Conservation (phyloP, 1,140 invertebrate species). For the Scaptomyza graminum region DNA sequence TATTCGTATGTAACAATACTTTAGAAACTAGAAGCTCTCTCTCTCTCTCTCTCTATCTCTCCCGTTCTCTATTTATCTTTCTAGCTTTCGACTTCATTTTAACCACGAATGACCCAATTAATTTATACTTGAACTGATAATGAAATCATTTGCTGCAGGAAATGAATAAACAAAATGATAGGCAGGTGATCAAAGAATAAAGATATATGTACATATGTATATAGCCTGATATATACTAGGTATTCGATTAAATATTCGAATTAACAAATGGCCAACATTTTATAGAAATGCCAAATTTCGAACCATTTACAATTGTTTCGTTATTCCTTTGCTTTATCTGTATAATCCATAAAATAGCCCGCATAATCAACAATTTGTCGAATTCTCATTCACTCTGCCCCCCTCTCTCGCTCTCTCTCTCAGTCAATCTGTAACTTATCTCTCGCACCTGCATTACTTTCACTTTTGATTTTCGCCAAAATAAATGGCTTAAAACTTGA, state of each 20-base stretch:
- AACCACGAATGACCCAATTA: conserved; percentile 26
- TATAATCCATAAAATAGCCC: conserved; percentile 2
- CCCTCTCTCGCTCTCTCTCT: too few relatives aligned
- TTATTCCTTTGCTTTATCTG: background rate
- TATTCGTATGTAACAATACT: too few relatives aligned
- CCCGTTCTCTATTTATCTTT: too few relatives aligned
- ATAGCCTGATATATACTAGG: too few relatives aligned
- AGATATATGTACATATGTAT: too few relatives aligned
- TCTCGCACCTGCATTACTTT: conserved; percentile 21
- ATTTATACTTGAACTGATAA: conserved; percentile 12
- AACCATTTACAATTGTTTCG: too few relatives aligned
- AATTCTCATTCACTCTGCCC: too few relatives aligned
- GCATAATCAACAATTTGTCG: conserved; percentile 7
- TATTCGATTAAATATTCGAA: too few relatives aligned
- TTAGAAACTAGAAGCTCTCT: background rate
- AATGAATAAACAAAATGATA: background rate
- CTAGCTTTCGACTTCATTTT: conserved; percentile 1
- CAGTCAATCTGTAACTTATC: too few relatives aligned
- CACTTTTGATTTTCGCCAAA: conserved; percentile 43
- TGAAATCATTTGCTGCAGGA: conserved; percentile 20
- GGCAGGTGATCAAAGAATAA: background rate
- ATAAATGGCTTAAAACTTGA: conserved; percentile 24
- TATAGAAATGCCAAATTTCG: background rate
- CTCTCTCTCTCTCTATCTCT: background rate
- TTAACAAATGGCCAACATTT: conserved; percentile 2